Evolutionary conservation across 2,797 vertebrate species (phyloP).

Genomic region (Sebastes jordani): DNA sequence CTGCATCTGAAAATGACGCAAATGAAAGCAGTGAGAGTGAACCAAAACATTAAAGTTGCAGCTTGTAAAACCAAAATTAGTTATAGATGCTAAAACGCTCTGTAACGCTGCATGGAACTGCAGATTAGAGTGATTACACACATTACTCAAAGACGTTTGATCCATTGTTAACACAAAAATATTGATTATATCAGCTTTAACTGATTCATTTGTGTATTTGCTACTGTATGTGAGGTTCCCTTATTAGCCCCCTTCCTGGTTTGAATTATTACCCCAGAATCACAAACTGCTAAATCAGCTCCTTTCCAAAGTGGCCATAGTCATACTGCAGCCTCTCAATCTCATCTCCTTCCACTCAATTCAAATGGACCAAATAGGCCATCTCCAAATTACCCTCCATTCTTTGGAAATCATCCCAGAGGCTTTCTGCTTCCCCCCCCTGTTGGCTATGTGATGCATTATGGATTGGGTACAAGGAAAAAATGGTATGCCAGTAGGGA

Average conservation of each 20-base stretch:
- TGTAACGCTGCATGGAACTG: no score
- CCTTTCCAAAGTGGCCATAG: constrained; percentile 30
- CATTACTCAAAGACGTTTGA: neutral
- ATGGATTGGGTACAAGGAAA: constrained; percentile 42
- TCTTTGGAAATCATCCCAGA: constrained; percentile 57
- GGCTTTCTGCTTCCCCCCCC: constrained; percentile 13
- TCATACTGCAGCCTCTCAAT: constrained; percentile 16
- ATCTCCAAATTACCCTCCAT: constrained; percentile 48
- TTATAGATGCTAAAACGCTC: neutral
- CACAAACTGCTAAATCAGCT: constrained; percentile 6
- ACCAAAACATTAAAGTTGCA: neutral
- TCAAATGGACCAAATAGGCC: constrained; percentile 21
- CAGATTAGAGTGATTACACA: neutral
- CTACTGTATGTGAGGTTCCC: neutral
- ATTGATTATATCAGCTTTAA: neutral
- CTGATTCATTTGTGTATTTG: neutral
- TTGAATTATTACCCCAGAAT: constrained; percentile 15
- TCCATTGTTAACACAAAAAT: neutral
- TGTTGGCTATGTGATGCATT: constrained; percentile 42
- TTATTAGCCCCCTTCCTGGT: neutral
- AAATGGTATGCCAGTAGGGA: constrained; percentile 28
- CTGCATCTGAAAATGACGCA: no score
- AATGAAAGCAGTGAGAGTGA: no score
- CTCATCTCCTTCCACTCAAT: constrained; percentile 1
- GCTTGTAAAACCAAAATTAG: neutral